Evolutionary conservation across 1,140 invertebrate genomes (phyloP), one percentile per base, ranked within the genome.

Genomic region (Bombus sylvicola): DNA sequence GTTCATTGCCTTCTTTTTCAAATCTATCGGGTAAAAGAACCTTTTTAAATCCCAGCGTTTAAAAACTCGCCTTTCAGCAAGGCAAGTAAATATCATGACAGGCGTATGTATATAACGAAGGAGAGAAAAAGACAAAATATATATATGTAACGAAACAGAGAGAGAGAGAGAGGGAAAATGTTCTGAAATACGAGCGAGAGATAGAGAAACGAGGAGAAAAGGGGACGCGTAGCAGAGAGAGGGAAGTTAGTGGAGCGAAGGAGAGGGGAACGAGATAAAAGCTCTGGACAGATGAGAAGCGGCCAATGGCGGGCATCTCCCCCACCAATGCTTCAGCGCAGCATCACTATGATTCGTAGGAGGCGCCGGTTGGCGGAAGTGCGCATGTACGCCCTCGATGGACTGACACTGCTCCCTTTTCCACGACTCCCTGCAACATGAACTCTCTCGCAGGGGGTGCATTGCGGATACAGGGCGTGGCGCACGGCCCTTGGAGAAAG

Each of bases 301-400:
- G 66, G 59, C 89, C 91, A 92, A 92, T 92, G 62, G 83, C 69
- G 73, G 28, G 62, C 59, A 43, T 80, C 85, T 81, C 83, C 81
- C 77, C 84, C 91, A 77, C 92, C 83, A 88, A 28, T 76, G 72
- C 8, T 84, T 78, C 87, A 90, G 88, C 90, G 83, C 92, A 92
- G 92, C 92, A 92, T 92, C 92, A 62, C 89, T 80, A 85, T 76
- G 83, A 86, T 90, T 90, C 86, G 89, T 90, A 90, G 89, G 88
- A 77, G 88, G 86, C 71, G 57, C 79, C 76, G 83, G 74, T 76
- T 66, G 79, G 80, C 86, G 84, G 84, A 91, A 91, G 83, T 90
- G 89, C 89, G 89, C 89, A 91, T 91, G 89, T 88, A 88, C 89
- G 81, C 85, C 89, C 87, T 88, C 87, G 82, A 83, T 78, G 59